Percentiles rank a stretch among this genome's conserved stretches.
Evolutionary conservation across 2,888 invertebrate genomes (phyloP).

Genomic region (Auanema freiburgensis): DNA sequence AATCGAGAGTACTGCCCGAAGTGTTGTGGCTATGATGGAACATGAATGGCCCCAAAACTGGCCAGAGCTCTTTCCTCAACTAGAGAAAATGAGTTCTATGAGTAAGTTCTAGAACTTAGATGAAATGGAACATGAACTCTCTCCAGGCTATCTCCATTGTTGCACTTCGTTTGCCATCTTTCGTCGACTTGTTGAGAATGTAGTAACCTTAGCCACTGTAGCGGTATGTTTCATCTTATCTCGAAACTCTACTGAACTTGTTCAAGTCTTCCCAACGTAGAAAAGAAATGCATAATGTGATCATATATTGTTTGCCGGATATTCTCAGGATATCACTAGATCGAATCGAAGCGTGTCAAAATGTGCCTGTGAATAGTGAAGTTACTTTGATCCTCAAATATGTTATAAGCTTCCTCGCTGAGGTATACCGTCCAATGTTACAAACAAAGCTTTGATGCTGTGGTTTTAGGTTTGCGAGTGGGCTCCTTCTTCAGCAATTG

Average conservation of each 20-base stretch:
- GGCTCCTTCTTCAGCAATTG: conserved; percentile 11
- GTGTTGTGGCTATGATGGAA: conserved; percentile 49
- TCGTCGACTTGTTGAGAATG: conserved; percentile 19
- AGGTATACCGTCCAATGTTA: background rate
- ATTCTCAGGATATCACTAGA: conserved; percentile 17
- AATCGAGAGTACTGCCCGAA: conserved; percentile 30
- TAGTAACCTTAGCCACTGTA: conserved; percentile 11
- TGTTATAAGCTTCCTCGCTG: conserved; percentile 7
- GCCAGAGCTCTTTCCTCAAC: conserved; percentile 38
- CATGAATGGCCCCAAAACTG: conserved; percentile 58
- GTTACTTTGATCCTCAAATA: conserved; percentile 1
- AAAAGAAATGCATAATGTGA: conserved; percentile 20
- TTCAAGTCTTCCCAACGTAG: conserved; percentile 13
- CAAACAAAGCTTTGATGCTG: background rate
- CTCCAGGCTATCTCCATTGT: conserved; percentile 14
- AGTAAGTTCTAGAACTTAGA: conserved; percentile 12
- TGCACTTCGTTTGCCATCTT: conserved; percentile 16
- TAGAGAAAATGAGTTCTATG: conserved; percentile 17
- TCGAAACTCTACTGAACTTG: background rate
- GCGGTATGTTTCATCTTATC: conserved; percentile 1
- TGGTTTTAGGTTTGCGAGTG: conserved; percentile 17
- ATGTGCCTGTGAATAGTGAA: background rate
- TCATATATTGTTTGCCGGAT: conserved; percentile 14
- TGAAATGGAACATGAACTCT: background rate
- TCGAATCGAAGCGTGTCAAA: conserved; percentile 5